Evolutionary conservation across 92 coral and sea anemone genomes (phyloP).

Genomic region (Parazoanthus swiftii): DNA sequence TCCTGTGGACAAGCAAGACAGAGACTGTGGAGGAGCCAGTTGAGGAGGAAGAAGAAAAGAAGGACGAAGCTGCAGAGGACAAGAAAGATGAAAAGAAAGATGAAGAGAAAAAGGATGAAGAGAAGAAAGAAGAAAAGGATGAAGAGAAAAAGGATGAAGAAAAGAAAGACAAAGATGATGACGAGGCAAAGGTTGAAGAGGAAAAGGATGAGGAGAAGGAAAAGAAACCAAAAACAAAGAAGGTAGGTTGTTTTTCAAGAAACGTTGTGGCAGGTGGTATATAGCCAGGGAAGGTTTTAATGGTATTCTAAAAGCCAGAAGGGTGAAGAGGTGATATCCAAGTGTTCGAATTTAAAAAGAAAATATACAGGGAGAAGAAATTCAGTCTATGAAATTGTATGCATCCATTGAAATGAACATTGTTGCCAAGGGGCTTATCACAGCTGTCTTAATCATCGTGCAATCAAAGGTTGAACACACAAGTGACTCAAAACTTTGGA

Average conservation of each 20-base stretch:
- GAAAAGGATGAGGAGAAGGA: conserved; percentile 87
- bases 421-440: too few relatives aligned
- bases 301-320: too few relatives aligned
- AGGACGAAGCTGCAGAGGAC: conserved; percentile 61
- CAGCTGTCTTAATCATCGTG: background rate
- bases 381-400: too few relatives aligned
- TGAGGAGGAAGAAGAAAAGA: conserved; percentile 86
- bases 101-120: conserved; percentile 56
- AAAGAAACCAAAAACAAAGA: conserved; percentile 96
- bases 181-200: conserved; percentile 83
- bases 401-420: too few relatives aligned
- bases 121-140: conserved; percentile 59
- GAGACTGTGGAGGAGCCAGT: conserved; percentile 95
- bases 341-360: too few relatives aligned
- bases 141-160: conserved; percentile 57
- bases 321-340: too few relatives aligned
- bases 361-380: too few relatives aligned
- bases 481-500: too few relatives aligned
- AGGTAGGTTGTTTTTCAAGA: conserved; percentile 46
- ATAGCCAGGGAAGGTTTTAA: too few relatives aligned
- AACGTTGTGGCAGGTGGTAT: too few relatives aligned
- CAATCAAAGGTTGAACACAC: too few relatives aligned
- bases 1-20: conserved; percentile 96
- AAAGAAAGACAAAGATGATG: conserved; percentile 50
- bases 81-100: conserved; percentile 72